These are phyloP conservation scores for Archilochus colubris DNA, from an alignment of 2,113 vertebrate species.

Conservation along the genomic window DNA sequence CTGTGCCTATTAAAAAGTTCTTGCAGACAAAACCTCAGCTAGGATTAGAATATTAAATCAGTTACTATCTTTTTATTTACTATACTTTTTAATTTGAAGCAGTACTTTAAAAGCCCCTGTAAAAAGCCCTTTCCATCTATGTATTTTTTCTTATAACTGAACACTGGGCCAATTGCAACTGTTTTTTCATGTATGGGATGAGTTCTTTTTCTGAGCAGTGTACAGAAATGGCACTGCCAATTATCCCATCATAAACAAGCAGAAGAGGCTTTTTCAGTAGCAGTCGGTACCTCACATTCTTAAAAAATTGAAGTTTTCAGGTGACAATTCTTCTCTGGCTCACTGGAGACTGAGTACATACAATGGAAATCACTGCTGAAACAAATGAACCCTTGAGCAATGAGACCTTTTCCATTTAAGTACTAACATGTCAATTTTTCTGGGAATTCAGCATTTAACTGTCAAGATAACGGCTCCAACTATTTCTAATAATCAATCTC, in stretches of 20 bases:
- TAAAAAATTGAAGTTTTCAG: neutral
- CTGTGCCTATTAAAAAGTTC: constrained; percentile 34
- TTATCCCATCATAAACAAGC: neutral
- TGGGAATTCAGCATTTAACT: constrained; percentile 29
- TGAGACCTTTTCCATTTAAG: neutral
- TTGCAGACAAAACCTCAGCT: constrained; percentile 52
- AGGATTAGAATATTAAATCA: constrained; percentile 19
- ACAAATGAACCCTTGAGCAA: constrained; percentile 18
- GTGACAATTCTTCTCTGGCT: neutral
- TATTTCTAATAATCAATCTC: constrained; percentile 20
- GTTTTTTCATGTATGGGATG: neutral
- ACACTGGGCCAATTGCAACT: neutral
- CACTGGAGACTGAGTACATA: neutral
- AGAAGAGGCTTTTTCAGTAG: neutral
- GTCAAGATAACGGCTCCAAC: constrained; percentile 1
- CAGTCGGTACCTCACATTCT: neutral
- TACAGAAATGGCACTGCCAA: neutral
- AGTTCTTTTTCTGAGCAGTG: neutral
- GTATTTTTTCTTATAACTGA: neutral
- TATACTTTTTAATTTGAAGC: constrained; percentile 21
- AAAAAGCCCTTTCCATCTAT: neutral
- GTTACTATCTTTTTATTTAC: neutral
- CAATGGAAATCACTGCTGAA: neutral
- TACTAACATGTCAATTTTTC: constrained; percentile 26
- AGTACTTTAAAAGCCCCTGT: neutral